Conservation (phyloP, 1,140 invertebrate genomes). For the Drosophila ananassae region DNA sequence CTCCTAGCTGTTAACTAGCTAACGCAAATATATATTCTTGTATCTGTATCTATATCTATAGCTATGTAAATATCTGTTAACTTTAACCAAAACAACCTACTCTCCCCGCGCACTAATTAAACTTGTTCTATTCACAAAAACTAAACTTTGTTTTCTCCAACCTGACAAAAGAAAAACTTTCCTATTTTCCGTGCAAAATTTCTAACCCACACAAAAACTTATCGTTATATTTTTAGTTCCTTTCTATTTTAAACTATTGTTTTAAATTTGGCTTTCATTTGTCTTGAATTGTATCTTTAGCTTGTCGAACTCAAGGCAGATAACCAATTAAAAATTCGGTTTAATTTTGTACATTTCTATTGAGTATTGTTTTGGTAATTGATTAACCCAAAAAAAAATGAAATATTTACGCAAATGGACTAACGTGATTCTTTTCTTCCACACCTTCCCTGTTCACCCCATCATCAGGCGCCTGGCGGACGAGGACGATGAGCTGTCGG, state of each 20-base stretch:
- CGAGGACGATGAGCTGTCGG: slow-evolving; percentile 96
- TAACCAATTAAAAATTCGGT: slow-evolving; percentile 37
- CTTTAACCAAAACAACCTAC: slow-evolving; percentile 24
- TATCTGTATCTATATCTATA: slow-evolving; percentile 33
- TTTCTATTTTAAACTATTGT: slow-evolving; percentile 13
- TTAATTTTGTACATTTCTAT: slow-evolving; percentile 30
- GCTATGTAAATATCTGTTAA: slow-evolving; percentile 30
- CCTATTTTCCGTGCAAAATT: slow-evolving; percentile 38
- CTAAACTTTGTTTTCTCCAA: slow-evolving; percentile 28
- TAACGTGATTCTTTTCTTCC: slow-evolving; percentile 49
- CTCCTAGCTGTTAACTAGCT: slow-evolving; percentile 40
- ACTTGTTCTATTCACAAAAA: slow-evolving; percentile 20
- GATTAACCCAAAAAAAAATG: slow-evolving; percentile 36
- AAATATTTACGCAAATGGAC: slow-evolving; percentile 24
- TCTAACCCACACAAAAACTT: slow-evolving; percentile 42
- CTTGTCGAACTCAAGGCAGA: slow-evolving; percentile 26
- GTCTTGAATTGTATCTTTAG: slow-evolving; percentile 29
- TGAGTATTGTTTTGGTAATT: slow-evolving; percentile 54
- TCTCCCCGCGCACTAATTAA: slow-evolving; percentile 41
- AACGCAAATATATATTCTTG: slow-evolving; percentile 19
- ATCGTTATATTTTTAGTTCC: slow-evolving; percentile 3
- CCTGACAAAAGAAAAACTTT: slow-evolving; percentile 30
- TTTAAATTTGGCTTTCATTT: slow-evolving; percentile 37
- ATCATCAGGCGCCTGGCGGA: slow-evolving; percentile 89
- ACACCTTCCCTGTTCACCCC: background rate